Conservation (phyloP, 2,888 invertebrate genomes). For the Celastrina argiolus region DNA sequence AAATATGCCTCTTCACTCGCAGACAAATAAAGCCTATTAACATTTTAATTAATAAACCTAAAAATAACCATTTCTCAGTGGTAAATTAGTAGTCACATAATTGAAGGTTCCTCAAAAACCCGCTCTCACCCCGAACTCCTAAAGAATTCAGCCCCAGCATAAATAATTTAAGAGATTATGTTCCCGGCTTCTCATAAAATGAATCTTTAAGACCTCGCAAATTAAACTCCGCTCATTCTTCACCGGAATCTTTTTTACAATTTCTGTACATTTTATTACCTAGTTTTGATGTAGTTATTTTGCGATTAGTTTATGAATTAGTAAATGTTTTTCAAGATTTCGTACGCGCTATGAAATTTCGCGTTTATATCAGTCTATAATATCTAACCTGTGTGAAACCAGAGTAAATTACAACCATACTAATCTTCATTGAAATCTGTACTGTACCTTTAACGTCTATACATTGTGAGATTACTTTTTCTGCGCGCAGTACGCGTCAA, state of each 20-base stretch:
- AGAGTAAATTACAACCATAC: too few species aligned
- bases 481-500: too few species aligned
- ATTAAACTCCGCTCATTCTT: constrained; percentile 18
- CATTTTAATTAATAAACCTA: not conserved
- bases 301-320: not conserved
- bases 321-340: too few species aligned
- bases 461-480: too few species aligned
- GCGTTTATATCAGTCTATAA: too few species aligned
- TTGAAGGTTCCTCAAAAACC: constrained; percentile 13
- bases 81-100: constrained; percentile 12
- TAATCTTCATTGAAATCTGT: too few species aligned
- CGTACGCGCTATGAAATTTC: too few species aligned
- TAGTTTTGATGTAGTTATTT: not conserved
- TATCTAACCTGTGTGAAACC: too few species aligned
- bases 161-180: constrained; percentile 17
- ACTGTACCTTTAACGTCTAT: too few species aligned
- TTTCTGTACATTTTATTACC: not conserved
- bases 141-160: constrained; percentile 10
- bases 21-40: not conserved
- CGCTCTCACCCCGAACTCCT: not conserved
- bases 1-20: not conserved
- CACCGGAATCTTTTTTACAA: constrained; percentile 7
- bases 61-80: not conserved
- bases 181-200: constrained; percentile 10
- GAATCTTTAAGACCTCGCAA: constrained; percentile 17